Conservation (phyloP, 2,113 vertebrate genomes). For the Nipponia nippon region DNA sequence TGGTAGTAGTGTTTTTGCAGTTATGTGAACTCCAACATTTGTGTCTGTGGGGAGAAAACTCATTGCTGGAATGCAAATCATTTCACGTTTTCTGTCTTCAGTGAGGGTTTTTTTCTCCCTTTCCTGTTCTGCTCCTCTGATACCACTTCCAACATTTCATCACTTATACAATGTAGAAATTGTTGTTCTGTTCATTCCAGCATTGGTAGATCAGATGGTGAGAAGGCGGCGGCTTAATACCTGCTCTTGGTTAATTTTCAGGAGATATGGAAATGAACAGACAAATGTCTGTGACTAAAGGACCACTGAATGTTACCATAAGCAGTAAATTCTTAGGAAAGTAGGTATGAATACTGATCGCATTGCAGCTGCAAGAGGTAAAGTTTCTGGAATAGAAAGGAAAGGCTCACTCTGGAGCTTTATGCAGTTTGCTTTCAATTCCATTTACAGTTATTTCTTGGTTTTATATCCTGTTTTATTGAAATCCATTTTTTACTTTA, state of each 20-base stretch:
- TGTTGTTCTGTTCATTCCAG: not conserved
- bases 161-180: not conserved
- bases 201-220: not conserved
- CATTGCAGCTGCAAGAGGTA: slow-evolving; percentile 13
- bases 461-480: slow-evolving; percentile 60
- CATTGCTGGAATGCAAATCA: not conserved
- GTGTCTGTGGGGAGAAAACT: not conserved
- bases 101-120: not conserved
- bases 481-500: slow-evolving; percentile 65
- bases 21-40: not conserved
- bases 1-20: not conserved
- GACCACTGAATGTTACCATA: not conserved
- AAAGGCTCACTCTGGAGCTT: slow-evolving; percentile 15
- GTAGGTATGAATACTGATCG: not conserved
- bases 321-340: not conserved
- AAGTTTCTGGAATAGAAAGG: slow-evolving; percentile 5
- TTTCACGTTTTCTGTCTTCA: not conserved
- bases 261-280: not conserved
- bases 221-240: not conserved
- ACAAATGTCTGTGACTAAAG: not conserved
- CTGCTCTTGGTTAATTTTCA: not conserved
- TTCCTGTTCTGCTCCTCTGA: not conserved
- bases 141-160: not conserved
- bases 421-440: slow-evolving; percentile 49
- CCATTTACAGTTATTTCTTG: slow-evolving; percentile 61